Conservation (phyloP, 2,797 vertebrate species). For the Sebastes baramenuke region DNA sequence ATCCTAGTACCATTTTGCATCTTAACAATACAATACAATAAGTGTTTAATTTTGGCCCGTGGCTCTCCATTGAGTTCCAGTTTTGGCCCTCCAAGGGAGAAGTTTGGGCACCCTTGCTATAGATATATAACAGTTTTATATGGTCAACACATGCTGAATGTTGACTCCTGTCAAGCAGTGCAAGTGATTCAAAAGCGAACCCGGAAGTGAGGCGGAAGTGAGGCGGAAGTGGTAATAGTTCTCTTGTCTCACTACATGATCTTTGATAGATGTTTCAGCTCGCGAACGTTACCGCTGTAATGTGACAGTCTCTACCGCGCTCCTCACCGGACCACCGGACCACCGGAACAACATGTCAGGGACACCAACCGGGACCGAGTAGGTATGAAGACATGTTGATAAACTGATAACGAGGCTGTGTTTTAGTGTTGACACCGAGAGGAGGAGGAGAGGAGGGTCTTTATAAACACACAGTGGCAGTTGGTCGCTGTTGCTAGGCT, state of each 20-base stretch:
- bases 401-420: not conserved
- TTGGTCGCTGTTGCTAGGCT: not conserved
- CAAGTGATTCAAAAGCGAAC: not conserved
- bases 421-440: not conserved
- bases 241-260: constrained; percentile 27
- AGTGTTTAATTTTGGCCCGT: too few relatives aligned
- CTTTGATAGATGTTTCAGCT: constrained; percentile 31
- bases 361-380: not conserved
- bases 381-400: not conserved
- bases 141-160: not conserved
- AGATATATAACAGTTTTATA: too few relatives aligned
- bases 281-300: too few relatives aligned
- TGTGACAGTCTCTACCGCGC: not conserved
- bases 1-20: too few relatives aligned
- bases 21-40: too few relatives aligned
- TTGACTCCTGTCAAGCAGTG: fast-evolving
- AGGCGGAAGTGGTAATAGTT: fast-evolving
- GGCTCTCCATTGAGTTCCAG: too few relatives aligned
- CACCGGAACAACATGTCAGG: not conserved
- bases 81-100: too few relatives aligned
- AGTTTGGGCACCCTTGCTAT: too few relatives aligned
- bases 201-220: not conserved
- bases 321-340: not conserved
- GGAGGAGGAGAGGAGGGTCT: not conserved
- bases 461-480: not conserved